Evolutionary conservation across 2,113 vertebrate species (phyloP).

Genomic region (Donacobius atricapilla): DNA sequence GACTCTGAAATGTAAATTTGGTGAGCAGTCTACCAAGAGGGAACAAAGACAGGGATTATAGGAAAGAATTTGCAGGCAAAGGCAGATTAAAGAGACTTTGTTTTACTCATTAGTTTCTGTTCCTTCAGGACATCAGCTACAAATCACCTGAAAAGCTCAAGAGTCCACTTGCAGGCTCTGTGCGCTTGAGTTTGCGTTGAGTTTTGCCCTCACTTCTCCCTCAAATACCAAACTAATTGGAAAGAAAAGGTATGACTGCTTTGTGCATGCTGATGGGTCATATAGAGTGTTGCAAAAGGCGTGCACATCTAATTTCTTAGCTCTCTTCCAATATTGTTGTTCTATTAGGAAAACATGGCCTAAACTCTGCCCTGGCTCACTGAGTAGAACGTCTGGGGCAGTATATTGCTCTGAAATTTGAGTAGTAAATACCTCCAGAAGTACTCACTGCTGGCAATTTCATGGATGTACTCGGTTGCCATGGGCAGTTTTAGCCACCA

Average conservation of each 20-base stretch:
- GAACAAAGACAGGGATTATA: slow-evolving; percentile 41
- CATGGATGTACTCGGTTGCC: background rate
- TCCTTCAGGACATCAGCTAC: slow-evolving; percentile 31
- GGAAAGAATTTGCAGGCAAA: slow-evolving; percentile 43
- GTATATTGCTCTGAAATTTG: background rate
- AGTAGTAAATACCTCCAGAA: background rate
- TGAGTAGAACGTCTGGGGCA: rapidly evolving
- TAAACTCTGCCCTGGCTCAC: background rate
- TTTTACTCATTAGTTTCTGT: slow-evolving; percentile 55
- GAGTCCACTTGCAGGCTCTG: background rate
- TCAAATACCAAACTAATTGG: background rate
- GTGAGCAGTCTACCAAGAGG: background rate
- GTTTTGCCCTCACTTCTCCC: background rate
- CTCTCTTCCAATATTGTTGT: background rate
- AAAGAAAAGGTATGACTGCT: background rate
- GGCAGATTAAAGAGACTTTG: slow-evolving; percentile 31
- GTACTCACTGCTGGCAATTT: background rate
- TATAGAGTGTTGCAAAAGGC: too few species aligned
- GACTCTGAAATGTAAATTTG: slow-evolving; percentile 40
- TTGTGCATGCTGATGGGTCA: background rate
- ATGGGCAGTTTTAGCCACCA: background rate
- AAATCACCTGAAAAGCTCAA: slow-evolving; percentile 16
- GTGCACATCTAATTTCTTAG: background rate
- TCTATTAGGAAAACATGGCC: background rate
- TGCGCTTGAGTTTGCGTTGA: background rate